Conservation (phyloP, 2,888 invertebrate genomes). For the Biston stratarius region DNA sequence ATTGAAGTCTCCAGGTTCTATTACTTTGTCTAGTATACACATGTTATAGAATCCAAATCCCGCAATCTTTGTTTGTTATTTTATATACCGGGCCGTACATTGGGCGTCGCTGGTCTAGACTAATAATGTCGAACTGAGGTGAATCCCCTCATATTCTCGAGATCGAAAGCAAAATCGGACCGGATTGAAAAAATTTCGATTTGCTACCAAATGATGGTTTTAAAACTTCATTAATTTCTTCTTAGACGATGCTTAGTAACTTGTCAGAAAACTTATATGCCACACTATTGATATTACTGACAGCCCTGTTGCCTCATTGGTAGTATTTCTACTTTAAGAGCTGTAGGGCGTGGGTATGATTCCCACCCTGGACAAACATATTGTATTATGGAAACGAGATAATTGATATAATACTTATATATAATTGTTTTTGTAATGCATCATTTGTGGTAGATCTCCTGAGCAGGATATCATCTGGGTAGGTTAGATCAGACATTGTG, state of each 20-base stretch:
- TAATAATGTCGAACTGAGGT: constrained; percentile 54
- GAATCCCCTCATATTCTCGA: constrained; percentile 49
- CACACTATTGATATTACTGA: not conserved
- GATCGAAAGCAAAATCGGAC: constrained; percentile 52
- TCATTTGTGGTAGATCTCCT: no score
- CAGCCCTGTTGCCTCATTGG: no score
- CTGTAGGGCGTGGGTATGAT: no score
- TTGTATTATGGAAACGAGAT: no score
- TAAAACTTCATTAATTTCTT: constrained; percentile 51
- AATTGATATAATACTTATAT: no score
- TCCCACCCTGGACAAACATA: no score
- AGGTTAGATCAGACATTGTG: no score
- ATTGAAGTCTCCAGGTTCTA: not conserved
- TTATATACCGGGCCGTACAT: constrained; percentile 7
- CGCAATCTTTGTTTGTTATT: not conserved
- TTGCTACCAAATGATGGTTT: constrained; percentile 36
- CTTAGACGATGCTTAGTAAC: constrained; percentile 3
- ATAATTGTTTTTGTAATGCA: no score
- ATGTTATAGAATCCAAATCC: not conserved
- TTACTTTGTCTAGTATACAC: not conserved
- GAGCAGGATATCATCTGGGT: no score
- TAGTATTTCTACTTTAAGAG: no score
- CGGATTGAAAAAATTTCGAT: constrained; percentile 53
- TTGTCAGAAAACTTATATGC: not conserved
- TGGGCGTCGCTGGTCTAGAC: constrained; percentile 39